Conservation (phyloP, 2,113 vertebrate genomes). For the Pseudolaguvia tuberculata region DNA sequence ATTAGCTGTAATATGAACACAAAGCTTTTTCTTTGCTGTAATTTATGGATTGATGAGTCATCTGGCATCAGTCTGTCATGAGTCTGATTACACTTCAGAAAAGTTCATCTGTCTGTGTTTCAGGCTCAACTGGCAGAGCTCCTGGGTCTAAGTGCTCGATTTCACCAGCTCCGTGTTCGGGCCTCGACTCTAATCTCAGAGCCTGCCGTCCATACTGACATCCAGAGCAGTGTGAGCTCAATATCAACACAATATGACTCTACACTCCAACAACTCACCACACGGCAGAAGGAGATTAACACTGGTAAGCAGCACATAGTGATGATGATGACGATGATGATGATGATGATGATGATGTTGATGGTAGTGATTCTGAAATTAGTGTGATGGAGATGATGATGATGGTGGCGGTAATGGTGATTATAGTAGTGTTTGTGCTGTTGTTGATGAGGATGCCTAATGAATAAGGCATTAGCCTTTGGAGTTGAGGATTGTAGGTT, state of each 20-base stretch:
- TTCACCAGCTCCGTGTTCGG: constrained; percentile 30
- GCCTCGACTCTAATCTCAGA: neutral
- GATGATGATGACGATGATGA: neutral
- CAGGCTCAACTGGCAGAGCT: constrained; percentile 30
- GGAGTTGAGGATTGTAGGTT: no score
- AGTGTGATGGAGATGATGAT: neutral
- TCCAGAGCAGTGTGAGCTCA: constrained; percentile 15
- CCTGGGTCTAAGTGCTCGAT: neutral
- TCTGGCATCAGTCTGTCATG: neutral
- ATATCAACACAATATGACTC: constrained; percentile 6
- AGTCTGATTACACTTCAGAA: constrained; percentile 2
- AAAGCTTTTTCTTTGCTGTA: neutral
- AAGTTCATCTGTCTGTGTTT: constrained; percentile 15
- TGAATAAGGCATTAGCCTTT: no score
- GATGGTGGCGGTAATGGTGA: neutral
- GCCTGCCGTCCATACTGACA: neutral
- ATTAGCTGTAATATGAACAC: neutral
- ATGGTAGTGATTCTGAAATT: no score
- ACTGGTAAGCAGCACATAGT: constrained; percentile 20
- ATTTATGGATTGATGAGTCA: constrained; percentile 6
- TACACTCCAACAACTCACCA: neutral
- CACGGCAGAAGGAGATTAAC: constrained; percentile 25
- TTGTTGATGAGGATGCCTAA: no score
- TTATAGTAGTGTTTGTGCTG: no score
- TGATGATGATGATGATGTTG: neutral